A percentile compares a stretch with the other conserved stretches of the same genome.
Evolutionary conservation across 2,888 invertebrate species (phyloP).

Genomic region (Dinocampus coccinellae): DNA sequence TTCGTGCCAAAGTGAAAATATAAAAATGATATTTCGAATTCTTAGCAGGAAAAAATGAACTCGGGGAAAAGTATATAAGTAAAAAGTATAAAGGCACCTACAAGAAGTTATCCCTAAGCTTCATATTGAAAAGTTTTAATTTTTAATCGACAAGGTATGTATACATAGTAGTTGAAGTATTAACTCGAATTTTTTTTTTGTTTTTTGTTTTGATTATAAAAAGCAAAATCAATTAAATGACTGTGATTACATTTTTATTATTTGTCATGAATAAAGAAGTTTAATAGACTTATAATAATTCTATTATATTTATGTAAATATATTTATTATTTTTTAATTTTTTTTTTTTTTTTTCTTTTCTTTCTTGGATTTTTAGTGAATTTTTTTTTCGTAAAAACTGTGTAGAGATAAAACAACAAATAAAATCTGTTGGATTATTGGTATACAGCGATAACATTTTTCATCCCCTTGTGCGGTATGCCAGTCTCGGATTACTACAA

Average conservation of each 20-base stretch:
- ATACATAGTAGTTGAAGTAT: background rate
- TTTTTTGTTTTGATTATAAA: background rate
- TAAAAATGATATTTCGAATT: slow-evolving; percentile 17
- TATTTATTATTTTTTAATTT: no score
- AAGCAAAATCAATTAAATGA: background rate
- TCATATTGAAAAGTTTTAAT: slow-evolving; percentile 3
- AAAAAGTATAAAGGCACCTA: slow-evolving; percentile 5
- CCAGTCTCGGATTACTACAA: slow-evolving; percentile 29
- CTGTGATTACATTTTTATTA: no score
- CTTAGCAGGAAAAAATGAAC: background rate
- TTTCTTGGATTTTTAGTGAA: background rate
- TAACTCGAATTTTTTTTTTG: background rate
- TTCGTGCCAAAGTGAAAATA: slow-evolving; percentile 1
- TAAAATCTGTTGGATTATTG: slow-evolving; percentile 13
- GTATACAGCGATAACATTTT: slow-evolving; percentile 12
- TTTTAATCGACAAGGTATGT: background rate
- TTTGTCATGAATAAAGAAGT: no score
- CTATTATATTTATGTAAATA: background rate
- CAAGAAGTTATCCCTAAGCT: background rate
- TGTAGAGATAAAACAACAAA: background rate
- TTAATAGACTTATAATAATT: background rate
- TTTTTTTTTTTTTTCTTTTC: no score
- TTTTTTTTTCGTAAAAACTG: background rate
- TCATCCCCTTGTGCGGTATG: background rate
- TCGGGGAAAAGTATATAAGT: background rate